Base-by-base conservation (phyloP, 2,888 invertebrate species). In the Drosophila koepferae region DNA sequence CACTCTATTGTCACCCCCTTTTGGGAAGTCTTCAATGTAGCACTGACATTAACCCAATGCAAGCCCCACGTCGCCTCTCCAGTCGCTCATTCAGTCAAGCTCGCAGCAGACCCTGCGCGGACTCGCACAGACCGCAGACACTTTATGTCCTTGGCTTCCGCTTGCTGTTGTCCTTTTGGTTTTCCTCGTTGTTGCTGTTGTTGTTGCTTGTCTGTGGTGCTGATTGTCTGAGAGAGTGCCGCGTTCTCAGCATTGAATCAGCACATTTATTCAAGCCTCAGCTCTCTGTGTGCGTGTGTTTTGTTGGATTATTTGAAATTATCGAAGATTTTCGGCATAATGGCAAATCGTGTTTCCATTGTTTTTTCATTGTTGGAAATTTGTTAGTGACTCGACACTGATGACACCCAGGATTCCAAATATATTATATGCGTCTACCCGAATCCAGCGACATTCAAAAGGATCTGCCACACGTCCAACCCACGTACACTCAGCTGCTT, bases 261-360 rank as follows among this genome's bases (percentile, higher is more conserved):
- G 67, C 65, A 71, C 74, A 67, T 63, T 49, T 51, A 63, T 66
- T 67, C 64, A 44, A 20, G n/a, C 53, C 53, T 53, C 16, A 46
- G 28, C 41, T 53, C 59, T 56, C 54, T 48, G 54, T 51, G 31
- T 36, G 56, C 64, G 59, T 63, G 43, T 58, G 49, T 63, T 62
- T 40, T 40, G 54, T 55, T 70, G 80, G 81, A 89, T 89, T 89
- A 85, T 79, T 80, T 80, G 79, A 82, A 78, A 88, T 90, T 89
- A 90, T 91, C 84, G 84, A 80, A 82, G 82, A 90, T 87, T 84
- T 91, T 84, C 82, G 82, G 74, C 66, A 77, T 80, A 80, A 90
- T 81, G 72, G 77, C 80, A 78, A 91, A 77, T 85, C 65, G 82
- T 79, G 74, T 80, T 75, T 75, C 63, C 76, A 83, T 85, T 82